Conservation (phyloP, 2,888 invertebrate genomes). For the Apodemia hepburni region DNA sequence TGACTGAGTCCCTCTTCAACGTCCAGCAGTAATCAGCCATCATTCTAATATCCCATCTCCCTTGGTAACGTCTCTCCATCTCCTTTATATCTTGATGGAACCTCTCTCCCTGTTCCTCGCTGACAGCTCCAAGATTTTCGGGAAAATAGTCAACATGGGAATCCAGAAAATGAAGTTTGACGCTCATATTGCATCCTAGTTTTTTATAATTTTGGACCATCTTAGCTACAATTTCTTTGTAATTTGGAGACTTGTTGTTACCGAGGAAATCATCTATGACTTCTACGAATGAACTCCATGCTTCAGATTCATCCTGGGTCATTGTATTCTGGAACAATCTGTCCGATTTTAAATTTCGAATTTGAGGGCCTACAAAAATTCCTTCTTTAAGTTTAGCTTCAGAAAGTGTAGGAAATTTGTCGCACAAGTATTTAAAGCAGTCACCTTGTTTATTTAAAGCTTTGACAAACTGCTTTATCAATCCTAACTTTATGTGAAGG, state of each 20-base stretch:
- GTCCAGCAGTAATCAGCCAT: no score
- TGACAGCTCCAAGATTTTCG: not conserved
- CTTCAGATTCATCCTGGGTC: not conserved
- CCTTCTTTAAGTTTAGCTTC: slow-evolving; percentile 18
- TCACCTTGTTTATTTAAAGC: slow-evolving; percentile 16
- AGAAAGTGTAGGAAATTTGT: slow-evolving; percentile 16
- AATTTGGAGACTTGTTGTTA: slow-evolving; percentile 6
- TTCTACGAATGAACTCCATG: slow-evolving; percentile 7
- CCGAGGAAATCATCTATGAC: not conserved
- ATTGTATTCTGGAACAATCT: not conserved
- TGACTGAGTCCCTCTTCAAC: not conserved
- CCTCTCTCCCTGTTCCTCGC: no score
- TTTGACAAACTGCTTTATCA: no score
- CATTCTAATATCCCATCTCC: not conserved
- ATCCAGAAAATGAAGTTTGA: not conserved
- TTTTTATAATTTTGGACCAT: slow-evolving; percentile 2
- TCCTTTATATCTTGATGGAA: no score
- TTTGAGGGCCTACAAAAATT: not conserved
- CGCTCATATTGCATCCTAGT: not conserved
- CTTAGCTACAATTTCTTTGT: slow-evolving; percentile 6
- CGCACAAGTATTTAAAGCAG: slow-evolving; percentile 3
- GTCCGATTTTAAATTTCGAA: slow-evolving; percentile 6
- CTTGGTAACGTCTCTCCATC: no score
- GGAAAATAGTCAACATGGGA: not conserved
- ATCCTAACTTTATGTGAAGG: no score